Conservation (phyloP, 2,113 vertebrate species). For the Sigmodon hispidus region DNA sequence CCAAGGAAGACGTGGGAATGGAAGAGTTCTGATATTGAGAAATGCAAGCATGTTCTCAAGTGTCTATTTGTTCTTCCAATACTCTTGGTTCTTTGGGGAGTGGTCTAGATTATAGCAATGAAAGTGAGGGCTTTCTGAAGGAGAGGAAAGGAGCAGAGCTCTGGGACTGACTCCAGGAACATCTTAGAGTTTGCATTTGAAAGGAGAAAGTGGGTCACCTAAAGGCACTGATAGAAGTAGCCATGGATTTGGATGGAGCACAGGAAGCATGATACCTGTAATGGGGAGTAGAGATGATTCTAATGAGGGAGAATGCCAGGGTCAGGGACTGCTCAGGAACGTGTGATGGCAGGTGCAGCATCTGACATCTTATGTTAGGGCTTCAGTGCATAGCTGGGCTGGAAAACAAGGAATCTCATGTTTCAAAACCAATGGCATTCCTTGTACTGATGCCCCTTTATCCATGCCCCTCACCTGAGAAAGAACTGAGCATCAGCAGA, state of each 20-base stretch:
- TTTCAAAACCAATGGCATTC: not conserved
- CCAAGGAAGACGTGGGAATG: not conserved
- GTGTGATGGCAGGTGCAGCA: not conserved
- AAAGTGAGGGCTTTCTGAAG: not conserved
- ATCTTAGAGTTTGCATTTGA: not conserved
- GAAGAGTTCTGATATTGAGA: not conserved
- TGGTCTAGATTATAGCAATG: not conserved
- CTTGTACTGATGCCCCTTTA: not conserved
- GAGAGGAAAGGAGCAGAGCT: not conserved
- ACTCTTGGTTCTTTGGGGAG: not conserved
- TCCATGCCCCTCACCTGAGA: not conserved
- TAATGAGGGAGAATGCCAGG: fast-evolving
- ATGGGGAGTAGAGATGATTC: not conserved
- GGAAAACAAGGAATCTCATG: not conserved
- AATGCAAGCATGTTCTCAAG: not conserved
- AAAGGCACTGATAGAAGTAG: not conserved
- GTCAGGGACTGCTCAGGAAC: no score
- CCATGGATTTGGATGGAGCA: not conserved
- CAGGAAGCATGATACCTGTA: not conserved
- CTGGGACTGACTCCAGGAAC: not conserved
- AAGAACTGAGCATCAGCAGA: not conserved
- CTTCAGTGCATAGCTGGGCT: not conserved
- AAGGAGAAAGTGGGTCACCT: not conserved
- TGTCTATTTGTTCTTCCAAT: not conserved
- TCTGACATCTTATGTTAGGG: not conserved